Conservation (phyloP, 1,140 invertebrate genomes). For the Pseudomyrmex pallidus region DNA sequence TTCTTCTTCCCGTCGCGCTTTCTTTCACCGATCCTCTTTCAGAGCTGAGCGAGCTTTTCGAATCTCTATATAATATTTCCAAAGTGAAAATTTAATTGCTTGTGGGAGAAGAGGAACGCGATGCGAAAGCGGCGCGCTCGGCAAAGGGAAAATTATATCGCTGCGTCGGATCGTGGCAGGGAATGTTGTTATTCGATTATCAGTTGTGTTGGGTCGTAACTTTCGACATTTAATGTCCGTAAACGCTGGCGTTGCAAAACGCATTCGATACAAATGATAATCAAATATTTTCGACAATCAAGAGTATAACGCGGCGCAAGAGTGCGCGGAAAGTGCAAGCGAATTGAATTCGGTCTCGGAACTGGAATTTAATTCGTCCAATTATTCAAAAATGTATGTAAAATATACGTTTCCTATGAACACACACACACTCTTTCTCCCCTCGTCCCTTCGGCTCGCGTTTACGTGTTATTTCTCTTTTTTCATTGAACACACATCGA, state of each 20-base stretch:
- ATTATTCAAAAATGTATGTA: neutral
- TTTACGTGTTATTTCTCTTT: slow-evolving; percentile 16
- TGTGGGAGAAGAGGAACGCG: too few relatives aligned
- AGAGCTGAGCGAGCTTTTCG: neutral
- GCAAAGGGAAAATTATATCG: slow-evolving; percentile 39
- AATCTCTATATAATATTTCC: neutral
- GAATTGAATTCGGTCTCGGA: slow-evolving; percentile 13
- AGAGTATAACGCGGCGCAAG: neutral
- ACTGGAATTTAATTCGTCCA: slow-evolving; percentile 12
- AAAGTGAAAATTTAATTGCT: slow-evolving; percentile 15
- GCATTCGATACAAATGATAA: slow-evolving; percentile 27
- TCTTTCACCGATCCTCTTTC: neutral
- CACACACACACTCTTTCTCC: too few relatives aligned
- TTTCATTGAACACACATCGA: neutral
- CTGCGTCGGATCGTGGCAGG: neutral
- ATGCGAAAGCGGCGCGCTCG: slow-evolving; percentile 2
- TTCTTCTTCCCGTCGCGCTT: neutral
- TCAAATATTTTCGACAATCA: slow-evolving; percentile 36
- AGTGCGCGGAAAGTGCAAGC: too few relatives aligned
- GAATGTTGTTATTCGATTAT: slow-evolving; percentile 39
- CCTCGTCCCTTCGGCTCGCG: neutral
- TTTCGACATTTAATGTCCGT: slow-evolving; percentile 45
- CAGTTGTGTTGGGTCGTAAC: slow-evolving; percentile 11
- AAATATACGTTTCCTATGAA: too few relatives aligned
- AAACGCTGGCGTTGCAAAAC: slow-evolving; percentile 33